Evolutionary conservation across 2,888 invertebrate species (phyloP).

Genomic region (Sycophila texana): DNA sequence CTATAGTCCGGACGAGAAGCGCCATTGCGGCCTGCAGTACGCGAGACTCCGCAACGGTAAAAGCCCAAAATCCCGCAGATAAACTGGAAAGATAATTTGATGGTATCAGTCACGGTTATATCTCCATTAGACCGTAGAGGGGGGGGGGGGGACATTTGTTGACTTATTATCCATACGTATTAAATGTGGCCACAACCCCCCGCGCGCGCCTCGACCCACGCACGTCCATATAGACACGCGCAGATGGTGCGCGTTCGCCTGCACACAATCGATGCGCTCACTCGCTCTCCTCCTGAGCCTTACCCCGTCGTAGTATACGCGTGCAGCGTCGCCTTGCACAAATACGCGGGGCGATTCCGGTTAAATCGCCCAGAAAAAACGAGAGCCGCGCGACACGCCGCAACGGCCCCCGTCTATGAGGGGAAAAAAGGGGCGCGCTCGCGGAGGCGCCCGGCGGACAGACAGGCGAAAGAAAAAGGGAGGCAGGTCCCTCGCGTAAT

Average conservation of each 20-base stretch:
- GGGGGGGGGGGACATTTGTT: conserved; percentile 40
- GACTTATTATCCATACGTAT: conserved; percentile 52
- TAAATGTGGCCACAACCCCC: conserved; percentile 51
- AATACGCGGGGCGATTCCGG: conserved; percentile 48
- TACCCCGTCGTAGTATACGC: neutral
- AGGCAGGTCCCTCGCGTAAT: neutral
- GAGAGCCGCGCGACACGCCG: conserved; percentile 21
- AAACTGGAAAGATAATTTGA: conserved; percentile 51
- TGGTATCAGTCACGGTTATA: conserved; percentile 52
- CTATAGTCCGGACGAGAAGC: no score
- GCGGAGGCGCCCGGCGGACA: no score
- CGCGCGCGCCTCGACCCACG: neutral
- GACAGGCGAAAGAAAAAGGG: no score
- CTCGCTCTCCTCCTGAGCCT: neutral
- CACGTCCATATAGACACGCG: neutral
- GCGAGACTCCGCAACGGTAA: neutral
- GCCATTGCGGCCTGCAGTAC: neutral
- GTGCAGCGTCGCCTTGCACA: conserved; percentile 21
- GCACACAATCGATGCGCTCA: conserved; percentile 48
- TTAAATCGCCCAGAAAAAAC: conserved; percentile 53
- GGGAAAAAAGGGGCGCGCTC: no score
- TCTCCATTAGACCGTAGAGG: conserved; percentile 44
- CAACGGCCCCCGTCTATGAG: no score
- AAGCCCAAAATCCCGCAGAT: conserved; percentile 43
- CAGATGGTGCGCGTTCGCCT: conserved; percentile 12